Base-by-base conservation (phyloP, 2,113 vertebrate species). In the Chunga burmeisteri region DNA sequence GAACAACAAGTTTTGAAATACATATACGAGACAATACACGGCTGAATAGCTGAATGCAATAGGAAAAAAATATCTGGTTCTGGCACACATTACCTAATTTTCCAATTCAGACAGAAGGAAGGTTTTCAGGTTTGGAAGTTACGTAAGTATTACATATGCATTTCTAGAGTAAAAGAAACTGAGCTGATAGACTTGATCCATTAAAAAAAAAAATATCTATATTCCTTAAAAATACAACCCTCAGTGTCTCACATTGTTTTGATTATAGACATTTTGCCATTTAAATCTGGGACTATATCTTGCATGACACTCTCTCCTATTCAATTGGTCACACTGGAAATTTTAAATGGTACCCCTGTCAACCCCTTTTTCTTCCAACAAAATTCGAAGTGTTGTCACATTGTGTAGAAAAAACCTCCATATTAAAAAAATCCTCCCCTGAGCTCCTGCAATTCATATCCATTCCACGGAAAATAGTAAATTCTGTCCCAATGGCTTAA, bases 351-450 rank as follows among this genome's bases (percentile, higher is more conserved):
- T 59, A 59, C 4, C 16, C 11, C 19, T 3, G 4, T 59, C 12
- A 70, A 6, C 6, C 21, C 29, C 4, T 3, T 50, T 71, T 75
- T 77, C 13, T 53, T 85, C 11, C 30, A n/a, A 50, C 3, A 70
- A 58, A 79, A 55, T 27, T 26, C 66, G 22, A 81, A 49, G 11
- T 44, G 17, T 46, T 40, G 6, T 65, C 30, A 42, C 8, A 34
- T 5, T 11, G 7, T 40, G 12, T 4, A 65, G 3, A 5, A 4
- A 32, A 74, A 49, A 38, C 21, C 1, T 0, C 1, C 22, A 25
- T 21, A 61, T 52, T 23, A 25, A 32, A n/a, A 68, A 61, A 19
- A 15, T n/a, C n/a, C n/a, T 61, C 10, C 15, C 22, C 32, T 1
- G 9, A 20, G 20, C 2, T 84, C 20, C 25, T 71, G 8, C 27